Conservation (phyloP, 1,140 invertebrate species). For the Caerostris darwini region DNA sequence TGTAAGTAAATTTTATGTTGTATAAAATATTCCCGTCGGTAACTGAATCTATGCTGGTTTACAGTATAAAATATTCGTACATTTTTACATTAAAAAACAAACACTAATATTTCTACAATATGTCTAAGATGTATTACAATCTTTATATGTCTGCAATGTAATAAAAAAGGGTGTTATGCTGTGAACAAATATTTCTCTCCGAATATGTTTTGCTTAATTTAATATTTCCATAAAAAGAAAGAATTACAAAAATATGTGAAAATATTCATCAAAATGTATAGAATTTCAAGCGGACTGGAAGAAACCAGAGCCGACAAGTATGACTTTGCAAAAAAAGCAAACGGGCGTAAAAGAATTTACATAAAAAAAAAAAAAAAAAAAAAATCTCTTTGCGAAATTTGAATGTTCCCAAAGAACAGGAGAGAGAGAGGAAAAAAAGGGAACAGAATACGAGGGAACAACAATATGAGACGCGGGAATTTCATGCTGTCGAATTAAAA, state of each 20-base stretch:
- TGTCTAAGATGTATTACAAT: too few relatives aligned
- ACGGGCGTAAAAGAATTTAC: neutral
- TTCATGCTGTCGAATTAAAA: conserved; percentile 5
- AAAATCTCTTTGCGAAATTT: neutral
- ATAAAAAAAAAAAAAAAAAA: neutral
- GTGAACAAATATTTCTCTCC: too few relatives aligned
- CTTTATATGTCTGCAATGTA: too few relatives aligned
- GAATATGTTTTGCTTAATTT: neutral
- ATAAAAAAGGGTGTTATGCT: too few relatives aligned
- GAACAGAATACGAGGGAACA: neutral
- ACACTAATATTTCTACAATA: too few relatives aligned
- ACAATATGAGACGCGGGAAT: neutral
- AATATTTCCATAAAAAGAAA: neutral
- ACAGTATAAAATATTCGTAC: too few relatives aligned
- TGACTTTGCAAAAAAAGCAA: neutral
- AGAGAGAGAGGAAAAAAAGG: neutral
- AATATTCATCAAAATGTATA: neutral
- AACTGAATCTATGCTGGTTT: too few relatives aligned
- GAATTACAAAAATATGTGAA: neutral
- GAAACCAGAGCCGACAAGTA: neutral
- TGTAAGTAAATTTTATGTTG: too few relatives aligned
- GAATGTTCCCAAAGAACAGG: neutral
- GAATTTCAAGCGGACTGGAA: neutral
- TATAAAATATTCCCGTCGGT: too few relatives aligned
- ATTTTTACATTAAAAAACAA: too few relatives aligned